Evolutionary conservation across 2,797 vertebrate species (phyloP).

Genomic region (Phrynocephalus guinanensis): DNA sequence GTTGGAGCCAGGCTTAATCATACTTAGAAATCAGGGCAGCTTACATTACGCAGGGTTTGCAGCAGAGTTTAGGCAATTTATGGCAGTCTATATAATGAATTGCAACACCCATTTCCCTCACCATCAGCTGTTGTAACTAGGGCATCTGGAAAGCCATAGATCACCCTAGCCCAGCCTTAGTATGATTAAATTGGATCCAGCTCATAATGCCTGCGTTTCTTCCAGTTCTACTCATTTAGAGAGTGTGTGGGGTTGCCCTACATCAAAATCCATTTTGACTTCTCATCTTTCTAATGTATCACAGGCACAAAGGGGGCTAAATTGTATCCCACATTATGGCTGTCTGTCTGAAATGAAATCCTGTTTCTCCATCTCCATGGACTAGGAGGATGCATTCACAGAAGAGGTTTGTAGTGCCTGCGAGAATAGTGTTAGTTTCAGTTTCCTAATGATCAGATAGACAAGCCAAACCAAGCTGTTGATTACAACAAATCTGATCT

Average conservation of each 20-base stretch:
- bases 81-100: no score
- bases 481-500: constrained; percentile 19
- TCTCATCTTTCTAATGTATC: neutral
- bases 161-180: neutral
- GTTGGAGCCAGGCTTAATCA: neutral
- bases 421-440: constrained; percentile 25
- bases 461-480: constrained; percentile 43
- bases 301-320: neutral
- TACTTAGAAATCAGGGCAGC: neutral
- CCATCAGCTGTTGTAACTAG: neutral
- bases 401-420: constrained; percentile 34
- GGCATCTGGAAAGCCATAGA: neutral
- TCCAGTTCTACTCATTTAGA: neutral
- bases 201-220: neutral
- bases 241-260: neutral
- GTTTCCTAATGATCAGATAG: neutral
- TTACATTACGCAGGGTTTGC: no score
- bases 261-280: neutral
- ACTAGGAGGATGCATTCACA: constrained; percentile 6
- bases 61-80: no score
- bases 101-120: neutral
- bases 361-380: neutral
- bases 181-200: neutral
- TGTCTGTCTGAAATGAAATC: neutral
- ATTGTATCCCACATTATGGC: neutral